Evolutionary conservation across 2,113 vertebrate genomes (phyloP).

Genomic region (Mobula birostris): DNA sequence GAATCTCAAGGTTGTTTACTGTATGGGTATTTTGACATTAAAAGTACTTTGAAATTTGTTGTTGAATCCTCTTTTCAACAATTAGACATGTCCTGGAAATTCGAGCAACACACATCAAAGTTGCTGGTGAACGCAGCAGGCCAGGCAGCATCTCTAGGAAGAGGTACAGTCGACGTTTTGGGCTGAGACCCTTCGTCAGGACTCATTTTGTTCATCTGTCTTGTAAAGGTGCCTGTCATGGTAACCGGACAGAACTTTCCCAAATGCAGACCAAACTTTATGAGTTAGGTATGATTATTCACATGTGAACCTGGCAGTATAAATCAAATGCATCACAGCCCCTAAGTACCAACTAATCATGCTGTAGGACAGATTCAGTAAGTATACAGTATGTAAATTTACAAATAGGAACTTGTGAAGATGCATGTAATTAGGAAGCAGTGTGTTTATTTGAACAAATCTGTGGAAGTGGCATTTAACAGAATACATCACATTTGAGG

Average conservation of each 20-base stretch:
- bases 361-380: background rate
- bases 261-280: background rate
- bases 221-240: background rate
- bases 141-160: too few relatives aligned
- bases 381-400: background rate
- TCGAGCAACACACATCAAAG: too few relatives aligned
- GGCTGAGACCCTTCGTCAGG: too few relatives aligned
- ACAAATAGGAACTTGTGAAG: background rate
- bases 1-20: too few relatives aligned
- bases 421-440: slow-evolving; percentile 3
- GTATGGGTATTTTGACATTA: too few relatives aligned
- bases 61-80: background rate
- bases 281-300: background rate
- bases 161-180: too few relatives aligned
- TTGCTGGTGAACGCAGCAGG: too few relatives aligned
- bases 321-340: background rate
- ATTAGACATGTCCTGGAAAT: too few relatives aligned
- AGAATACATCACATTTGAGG: background rate
- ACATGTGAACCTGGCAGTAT: background rate
- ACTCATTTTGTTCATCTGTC: background rate
- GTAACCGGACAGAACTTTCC: background rate
- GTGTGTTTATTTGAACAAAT: background rate
- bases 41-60: too few relatives aligned
- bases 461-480: background rate
- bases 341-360: background rate